Evolutionary conservation across 92 coral and sea anemone genomes (phyloP).

Genomic region (Paramuricea clavata): DNA sequence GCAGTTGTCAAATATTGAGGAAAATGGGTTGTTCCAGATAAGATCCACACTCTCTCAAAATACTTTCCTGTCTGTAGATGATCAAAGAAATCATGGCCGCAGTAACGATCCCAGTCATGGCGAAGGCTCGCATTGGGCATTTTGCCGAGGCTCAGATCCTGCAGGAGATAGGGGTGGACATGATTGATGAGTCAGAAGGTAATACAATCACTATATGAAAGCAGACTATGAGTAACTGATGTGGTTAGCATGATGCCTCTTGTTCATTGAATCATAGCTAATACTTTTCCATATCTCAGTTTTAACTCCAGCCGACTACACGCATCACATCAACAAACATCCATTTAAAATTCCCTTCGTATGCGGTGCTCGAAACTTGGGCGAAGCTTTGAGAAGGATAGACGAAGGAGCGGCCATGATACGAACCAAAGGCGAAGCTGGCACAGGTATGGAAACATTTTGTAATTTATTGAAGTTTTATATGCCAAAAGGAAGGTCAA

Average conservation of each 20-base stretch:
- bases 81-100: constrained; percentile 95
- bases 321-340: constrained; percentile 94
- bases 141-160: constrained; percentile 98
- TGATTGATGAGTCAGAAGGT: constrained; percentile 99
- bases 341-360: constrained; percentile 97
- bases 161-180: constrained; percentile 93
- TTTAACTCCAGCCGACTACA: constrained; percentile 90
- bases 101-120: constrained; percentile 98
- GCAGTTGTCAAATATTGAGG: no score
- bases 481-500: no score
- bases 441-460: constrained; percentile 75
- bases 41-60: no score
- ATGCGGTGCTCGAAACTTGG: constrained; percentile 96
- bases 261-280: no score
- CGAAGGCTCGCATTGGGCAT: constrained; percentile 97
- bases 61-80: constrained; percentile 63
- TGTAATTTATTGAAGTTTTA: not conserved
- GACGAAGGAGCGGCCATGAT: constrained; percentile 99
- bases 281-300: constrained; percentile 51
- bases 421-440: constrained; percentile 97
- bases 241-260: no score
- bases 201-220: not conserved
- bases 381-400: constrained; percentile 97
- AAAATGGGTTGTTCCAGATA: no score
- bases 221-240: no score